Percentiles rank a stretch among this genome's conserved stretches.
These are phyloP conservation scores for Pachypeltis micranthus DNA, from an alignment of 1,140 invertebrate species.

Conservation along the genomic window DNA sequence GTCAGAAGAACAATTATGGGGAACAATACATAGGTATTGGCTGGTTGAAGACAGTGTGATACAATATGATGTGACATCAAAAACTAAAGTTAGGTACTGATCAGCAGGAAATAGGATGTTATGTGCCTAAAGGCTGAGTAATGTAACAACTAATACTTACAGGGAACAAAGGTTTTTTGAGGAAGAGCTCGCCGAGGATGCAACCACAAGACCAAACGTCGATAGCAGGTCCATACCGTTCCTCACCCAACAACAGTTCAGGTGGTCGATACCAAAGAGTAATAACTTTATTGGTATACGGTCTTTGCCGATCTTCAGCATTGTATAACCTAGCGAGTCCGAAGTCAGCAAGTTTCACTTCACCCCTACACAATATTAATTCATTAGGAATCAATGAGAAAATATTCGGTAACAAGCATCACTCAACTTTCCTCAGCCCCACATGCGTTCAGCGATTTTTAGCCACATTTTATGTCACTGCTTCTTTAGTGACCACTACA, in stretches of 20 bases:
- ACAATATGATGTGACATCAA: too few relatives aligned
- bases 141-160: too few relatives aligned
- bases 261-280: conserved; percentile 98
- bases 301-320: conserved; percentile 84
- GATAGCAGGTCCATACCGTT: conserved; percentile 94
- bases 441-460: too few relatives aligned
- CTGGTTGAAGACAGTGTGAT: too few relatives aligned
- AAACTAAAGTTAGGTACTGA: too few relatives aligned
- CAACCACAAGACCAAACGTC: conserved; percentile 99
- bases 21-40: too few relatives aligned
- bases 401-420: not conserved
- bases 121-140: too few relatives aligned
- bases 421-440: not conserved
- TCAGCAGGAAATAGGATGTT: too few relatives aligned
- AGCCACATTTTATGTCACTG: too few relatives aligned
- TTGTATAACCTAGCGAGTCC: conserved; percentile 92
- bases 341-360: conserved; percentile 98
- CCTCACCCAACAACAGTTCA: conserved; percentile 91
- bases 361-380: conserved; percentile 72
- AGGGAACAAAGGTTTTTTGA: conserved; percentile 91
- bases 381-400: too few relatives aligned
- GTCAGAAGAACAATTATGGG: too few relatives aligned
- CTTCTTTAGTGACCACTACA: too few relatives aligned
- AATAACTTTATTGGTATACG: conserved; percentile 98
- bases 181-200: conserved; percentile 95